phyloP scores from a whole-genome alignment of 1,140 invertebrate species.

The Apis laboriosa region DNA sequence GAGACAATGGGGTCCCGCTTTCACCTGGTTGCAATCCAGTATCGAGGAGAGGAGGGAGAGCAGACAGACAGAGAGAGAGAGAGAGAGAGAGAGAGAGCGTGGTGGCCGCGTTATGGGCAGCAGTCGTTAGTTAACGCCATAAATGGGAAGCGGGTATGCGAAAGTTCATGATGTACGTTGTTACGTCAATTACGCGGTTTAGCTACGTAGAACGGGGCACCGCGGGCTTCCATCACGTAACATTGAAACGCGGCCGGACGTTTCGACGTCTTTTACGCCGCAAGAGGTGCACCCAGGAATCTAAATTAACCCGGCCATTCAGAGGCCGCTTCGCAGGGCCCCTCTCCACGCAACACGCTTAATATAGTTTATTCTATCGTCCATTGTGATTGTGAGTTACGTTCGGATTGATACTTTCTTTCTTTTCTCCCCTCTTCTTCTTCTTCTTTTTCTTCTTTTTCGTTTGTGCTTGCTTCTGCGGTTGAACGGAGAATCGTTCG shows the following conservation, averaged over 20 bases:
- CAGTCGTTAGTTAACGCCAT: slow-evolving; percentile 44
- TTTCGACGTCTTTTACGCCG: slow-evolving; percentile 33
- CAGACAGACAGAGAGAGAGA: too few relatives aligned
- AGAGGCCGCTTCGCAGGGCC: not conserved
- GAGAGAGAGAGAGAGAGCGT: too few relatives aligned
- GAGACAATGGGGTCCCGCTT: slow-evolving; percentile 26
- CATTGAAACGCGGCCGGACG: slow-evolving; percentile 26
- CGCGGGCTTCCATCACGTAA: slow-evolving; percentile 25
- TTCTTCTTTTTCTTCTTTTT: not conserved
- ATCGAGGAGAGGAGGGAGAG: too few relatives aligned
- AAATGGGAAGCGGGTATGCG: slow-evolving; percentile 24
- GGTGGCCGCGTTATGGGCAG: slow-evolving; percentile 12
- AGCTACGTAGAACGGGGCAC: not conserved
- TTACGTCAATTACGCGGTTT: slow-evolving; percentile 46
- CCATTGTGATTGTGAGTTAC: not conserved
- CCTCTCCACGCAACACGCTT: not conserved
- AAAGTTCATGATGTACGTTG: slow-evolving; percentile 41
- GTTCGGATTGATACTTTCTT: not conserved
- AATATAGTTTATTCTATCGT: slow-evolving; percentile 5
- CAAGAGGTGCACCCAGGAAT: slow-evolving; percentile 24
- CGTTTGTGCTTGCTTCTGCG: too few relatives aligned
- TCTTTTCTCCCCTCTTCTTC: not conserved
- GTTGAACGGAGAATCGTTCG: too few relatives aligned
- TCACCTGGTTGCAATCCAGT: slow-evolving; percentile 22
- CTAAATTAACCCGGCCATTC: slow-evolving; percentile 21